Evolutionary conservation across 2,113 vertebrate genomes (phyloP), one percentile per base, ranked within the genome.

Genomic region (Nannobrachium achirus): DNA sequence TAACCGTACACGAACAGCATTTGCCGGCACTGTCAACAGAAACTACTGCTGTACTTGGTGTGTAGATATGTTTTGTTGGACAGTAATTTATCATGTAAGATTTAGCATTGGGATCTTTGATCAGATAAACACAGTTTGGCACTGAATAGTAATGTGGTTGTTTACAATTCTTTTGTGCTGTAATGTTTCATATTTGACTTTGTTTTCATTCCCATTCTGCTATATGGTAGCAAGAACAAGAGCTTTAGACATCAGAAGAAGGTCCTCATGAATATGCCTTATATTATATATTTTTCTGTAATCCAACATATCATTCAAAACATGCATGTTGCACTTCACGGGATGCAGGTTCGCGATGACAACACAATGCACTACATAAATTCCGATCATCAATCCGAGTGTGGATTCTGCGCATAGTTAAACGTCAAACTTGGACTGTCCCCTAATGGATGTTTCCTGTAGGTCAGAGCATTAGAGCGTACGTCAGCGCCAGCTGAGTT

Each of bases 311-410:
- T 33, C 9, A 13, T 2, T 52, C 51, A 33, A 33, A 33, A 69
- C 59, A 66, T 20, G 10, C 65, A 25, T 4, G n/a, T 52, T 60
- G 55, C 10, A 3, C 8, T 14, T 8, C 1, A 0, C 20, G 38
- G 15, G 15, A 58, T 59, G 64, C 64, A 53, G 13, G 33, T 63
- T 42, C 58, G n/a, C 63, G 56, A 69, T 66, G 57, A 42, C 11
- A 11, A 57, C 13, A 56, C 16, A 20, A 58, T 78, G 67, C 44
- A 66, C 25, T 33, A 33, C 41, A 69, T 44, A 57, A 41, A 48
- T 44, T 45, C 16, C 13, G 9, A 13, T 46, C 8, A 7, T 25
- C 19, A 20, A 53, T 1, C 20, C 6, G 7, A 13, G 4, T 25
- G 3, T 33, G 25, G 3, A 53, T 53, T 5, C 1, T 53, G 10